A percentile compares a stretch with the other conserved stretches of the same genome.
Evolutionary conservation across 2,888 invertebrate genomes (phyloP).

Genomic region (Anagyrus pseudococci): DNA sequence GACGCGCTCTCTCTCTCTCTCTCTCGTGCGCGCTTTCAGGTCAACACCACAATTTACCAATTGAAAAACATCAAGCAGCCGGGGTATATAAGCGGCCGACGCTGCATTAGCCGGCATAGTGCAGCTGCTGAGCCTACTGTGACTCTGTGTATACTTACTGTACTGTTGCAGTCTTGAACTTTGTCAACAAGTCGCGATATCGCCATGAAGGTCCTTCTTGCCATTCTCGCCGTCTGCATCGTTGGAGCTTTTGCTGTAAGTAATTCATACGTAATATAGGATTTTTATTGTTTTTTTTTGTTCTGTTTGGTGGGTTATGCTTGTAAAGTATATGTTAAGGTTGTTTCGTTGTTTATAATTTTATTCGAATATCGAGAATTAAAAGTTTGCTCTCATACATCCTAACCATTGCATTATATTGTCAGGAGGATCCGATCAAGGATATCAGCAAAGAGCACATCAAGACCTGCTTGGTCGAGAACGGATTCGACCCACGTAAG

Average conservation of each 20-base stretch:
- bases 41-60: conserved; percentile 39
- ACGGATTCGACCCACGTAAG: conserved; percentile 37
- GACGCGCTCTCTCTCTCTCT: too few species aligned
- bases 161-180: neutral
- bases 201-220: conserved; percentile 24
- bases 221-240: conserved; percentile 30
- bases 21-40: conserved; percentile 35
- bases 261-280: too few species aligned
- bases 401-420: too few species aligned
- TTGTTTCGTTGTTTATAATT: too few species aligned
- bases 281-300: too few species aligned
- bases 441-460: conserved; percentile 29
- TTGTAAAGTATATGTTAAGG: too few species aligned
- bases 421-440: conserved; percentile 36
- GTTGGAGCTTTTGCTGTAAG: conserved; percentile 28
- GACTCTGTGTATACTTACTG: neutral
- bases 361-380: too few species aligned
- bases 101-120: neutral
- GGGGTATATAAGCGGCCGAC: neutral
- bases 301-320: too few species aligned
- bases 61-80: conserved; percentile 33
- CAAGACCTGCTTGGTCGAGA: conserved; percentile 29
- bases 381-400: too few species aligned
- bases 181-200: neutral
- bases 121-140: neutral